These are phyloP conservation scores for Malurus alboscapulatus DNA, from an alignment of 2,113 vertebrate species.

Conservation along the genomic window DNA sequence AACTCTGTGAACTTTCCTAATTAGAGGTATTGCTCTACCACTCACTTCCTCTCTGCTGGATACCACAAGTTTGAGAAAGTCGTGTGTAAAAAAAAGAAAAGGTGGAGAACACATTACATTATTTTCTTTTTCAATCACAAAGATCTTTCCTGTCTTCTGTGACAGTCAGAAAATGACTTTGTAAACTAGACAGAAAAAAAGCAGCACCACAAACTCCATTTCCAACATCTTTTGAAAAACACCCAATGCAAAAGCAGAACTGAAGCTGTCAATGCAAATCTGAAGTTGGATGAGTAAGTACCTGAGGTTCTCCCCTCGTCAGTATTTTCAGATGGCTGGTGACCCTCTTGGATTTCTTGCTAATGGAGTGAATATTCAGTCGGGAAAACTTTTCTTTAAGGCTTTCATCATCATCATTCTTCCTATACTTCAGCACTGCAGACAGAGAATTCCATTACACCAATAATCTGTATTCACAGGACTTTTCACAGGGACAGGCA, in stretches of 20 bases:
- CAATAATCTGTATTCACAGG: not conserved
- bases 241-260: not conserved
- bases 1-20: not conserved
- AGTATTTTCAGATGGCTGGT: conserved; percentile 93
- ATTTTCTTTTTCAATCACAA: conserved; percentile 40
- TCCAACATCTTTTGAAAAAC: not conserved
- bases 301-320: conserved; percentile 91
- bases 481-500: not conserved
- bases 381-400: conserved; percentile 90
- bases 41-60: not conserved
- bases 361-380: conserved; percentile 94
- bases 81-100: conserved; percentile 24
- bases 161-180: not conserved
- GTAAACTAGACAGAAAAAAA: conserved; percentile 7
- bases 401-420: conserved; percentile 88
- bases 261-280: not conserved
- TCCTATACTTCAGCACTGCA: conserved; percentile 94
- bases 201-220: not conserved
- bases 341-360: conserved; percentile 95
- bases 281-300: conserved; percentile 54
- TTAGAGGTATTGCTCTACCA: not conserved
- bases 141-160: conserved; percentile 8
- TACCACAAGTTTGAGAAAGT: conserved; percentile 4
- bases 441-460: conserved; percentile 31
- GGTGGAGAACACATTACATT: not conserved